phyloP scores from a whole-genome alignment of 2,888 invertebrate genomes.

The Ochropacha duplaris region DNA sequence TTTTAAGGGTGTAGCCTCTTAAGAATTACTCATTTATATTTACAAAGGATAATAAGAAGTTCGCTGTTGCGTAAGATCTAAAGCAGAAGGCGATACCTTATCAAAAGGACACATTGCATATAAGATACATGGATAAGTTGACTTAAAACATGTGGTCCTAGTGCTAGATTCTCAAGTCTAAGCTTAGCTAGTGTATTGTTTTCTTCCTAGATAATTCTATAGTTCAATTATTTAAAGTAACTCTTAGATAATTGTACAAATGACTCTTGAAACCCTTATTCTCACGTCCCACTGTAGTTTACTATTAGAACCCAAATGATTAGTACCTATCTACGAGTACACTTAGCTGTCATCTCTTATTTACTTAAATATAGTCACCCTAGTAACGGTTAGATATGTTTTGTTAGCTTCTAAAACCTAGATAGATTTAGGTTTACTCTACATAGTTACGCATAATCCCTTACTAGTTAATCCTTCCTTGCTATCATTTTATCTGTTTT shows the following conservation, averaged over 20 bases:
- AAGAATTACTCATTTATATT: neutral
- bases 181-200: slow-evolving; percentile 29
- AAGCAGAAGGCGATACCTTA: neutral
- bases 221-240: slow-evolving; percentile 49
- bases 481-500: neutral
- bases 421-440: neutral
- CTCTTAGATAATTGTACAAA: slow-evolving; percentile 73
- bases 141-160: neutral
- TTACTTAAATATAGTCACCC: slow-evolving; percentile 15
- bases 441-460: neutral
- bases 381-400: slow-evolving; percentile 2
- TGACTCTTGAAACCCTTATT: slow-evolving; percentile 72
- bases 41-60: neutral
- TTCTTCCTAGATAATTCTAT: slow-evolving; percentile 59
- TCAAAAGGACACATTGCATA: neutral
- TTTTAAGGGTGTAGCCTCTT: neutral
- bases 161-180: slow-evolving; percentile 31
- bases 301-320: slow-evolving; percentile 53
- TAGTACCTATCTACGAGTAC: slow-evolving; percentile 15
- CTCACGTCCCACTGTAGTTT: slow-evolving; percentile 77
- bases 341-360: slow-evolving; percentile 36
- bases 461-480: neutral
- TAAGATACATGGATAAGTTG: neutral
- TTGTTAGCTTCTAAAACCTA: neutral
- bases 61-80: neutral